phyloP scores from a whole-genome alignment of 2,888 invertebrate species.

The Rotaria magnacalcarata region DNA sequence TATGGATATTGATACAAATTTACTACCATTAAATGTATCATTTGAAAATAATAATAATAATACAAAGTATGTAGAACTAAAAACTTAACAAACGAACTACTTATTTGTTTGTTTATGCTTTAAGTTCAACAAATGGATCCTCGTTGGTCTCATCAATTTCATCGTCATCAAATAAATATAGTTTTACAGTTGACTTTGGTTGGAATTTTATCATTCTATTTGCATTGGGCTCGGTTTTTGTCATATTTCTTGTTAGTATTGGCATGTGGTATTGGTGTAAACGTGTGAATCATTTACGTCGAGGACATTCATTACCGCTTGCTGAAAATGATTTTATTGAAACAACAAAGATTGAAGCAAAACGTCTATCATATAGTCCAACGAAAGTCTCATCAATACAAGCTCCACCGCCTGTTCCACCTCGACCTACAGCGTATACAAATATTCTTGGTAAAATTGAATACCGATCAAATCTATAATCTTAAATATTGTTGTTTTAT shows the following conservation, averaged over 20 bases:
- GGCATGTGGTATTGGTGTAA: not conserved
- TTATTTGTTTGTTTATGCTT: not conserved
- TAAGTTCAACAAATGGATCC: not conserved
- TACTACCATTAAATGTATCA: too few species aligned
- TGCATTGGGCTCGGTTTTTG: not conserved
- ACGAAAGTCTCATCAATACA: not conserved
- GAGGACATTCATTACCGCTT: not conserved
- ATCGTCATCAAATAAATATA: not conserved
- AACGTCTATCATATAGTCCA: not conserved
- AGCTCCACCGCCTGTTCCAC: not conserved
- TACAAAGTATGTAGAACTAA: not conserved
- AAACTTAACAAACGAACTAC: not conserved
- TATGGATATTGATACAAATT: not conserved
- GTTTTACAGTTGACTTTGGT: not conserved
- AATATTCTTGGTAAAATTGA: not conserved
- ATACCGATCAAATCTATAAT: slow-evolving; percentile 5
- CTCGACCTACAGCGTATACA: not conserved
- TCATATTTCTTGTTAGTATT: not conserved
- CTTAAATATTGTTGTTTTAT: not conserved
- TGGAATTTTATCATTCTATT: not conserved
- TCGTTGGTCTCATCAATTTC: not conserved
- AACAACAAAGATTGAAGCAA: not conserved
- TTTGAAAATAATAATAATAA: not conserved
- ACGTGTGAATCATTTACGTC: not conserved
- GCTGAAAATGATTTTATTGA: not conserved